phyloP scores from a whole-genome alignment of 1,140 invertebrate genomes.

The Daktulosphaira vitifoliae region DNA sequence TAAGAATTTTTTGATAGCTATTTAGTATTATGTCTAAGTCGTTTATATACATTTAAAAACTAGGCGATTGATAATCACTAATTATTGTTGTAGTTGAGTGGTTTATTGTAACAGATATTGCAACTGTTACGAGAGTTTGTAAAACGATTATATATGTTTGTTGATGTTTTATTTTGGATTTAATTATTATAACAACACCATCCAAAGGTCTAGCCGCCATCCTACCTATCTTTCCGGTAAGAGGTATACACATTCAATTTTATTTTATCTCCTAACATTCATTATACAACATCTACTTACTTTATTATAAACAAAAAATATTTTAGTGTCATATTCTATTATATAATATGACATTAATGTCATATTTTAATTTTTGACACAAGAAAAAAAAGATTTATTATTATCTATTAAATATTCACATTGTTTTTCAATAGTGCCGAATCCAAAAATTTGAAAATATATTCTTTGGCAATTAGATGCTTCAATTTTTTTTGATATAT shows the following conservation, averaged over 20 bases:
- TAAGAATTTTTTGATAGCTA: neutral
- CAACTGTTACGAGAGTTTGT: neutral
- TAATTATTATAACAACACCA: neutral
- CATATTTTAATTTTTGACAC: no score
- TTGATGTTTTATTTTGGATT: constrained; percentile 8
- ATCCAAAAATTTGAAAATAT: no score
- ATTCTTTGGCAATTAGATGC: no score
- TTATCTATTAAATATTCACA: no score
- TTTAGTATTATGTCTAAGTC: neutral
- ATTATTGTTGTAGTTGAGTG: neutral
- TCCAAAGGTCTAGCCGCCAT: neutral
- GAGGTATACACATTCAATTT: neutral
- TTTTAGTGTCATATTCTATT: no score
- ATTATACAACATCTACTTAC: no score
- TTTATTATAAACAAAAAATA: no score
- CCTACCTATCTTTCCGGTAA: neutral
- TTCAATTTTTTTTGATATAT: no score
- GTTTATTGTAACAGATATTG: neutral
- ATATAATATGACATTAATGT: no score
- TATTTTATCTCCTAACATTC: neutral
- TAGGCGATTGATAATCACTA: neutral
- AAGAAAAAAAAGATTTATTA: no score
- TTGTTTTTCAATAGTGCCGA: no score
- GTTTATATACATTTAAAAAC: constrained; percentile 1
- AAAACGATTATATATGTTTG: neutral